A percentile compares a stretch with the other conserved stretches of the same genome.
phyloP scores from a whole-genome alignment of 2,888 invertebrate species.

The Parapristionchus giblindavisi region DNA sequence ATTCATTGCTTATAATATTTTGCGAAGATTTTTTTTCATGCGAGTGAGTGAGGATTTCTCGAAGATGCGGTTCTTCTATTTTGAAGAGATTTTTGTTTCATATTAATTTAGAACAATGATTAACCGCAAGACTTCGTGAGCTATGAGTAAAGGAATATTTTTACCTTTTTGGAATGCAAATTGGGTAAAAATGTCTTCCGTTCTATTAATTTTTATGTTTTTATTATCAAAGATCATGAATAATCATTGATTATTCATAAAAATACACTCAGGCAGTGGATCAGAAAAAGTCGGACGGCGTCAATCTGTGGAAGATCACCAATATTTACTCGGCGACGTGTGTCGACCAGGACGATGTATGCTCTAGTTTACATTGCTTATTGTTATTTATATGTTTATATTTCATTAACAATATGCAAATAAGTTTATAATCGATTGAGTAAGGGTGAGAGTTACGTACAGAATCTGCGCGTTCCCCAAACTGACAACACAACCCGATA shows the following conservation, averaged over 20 bases:
- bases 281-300: constrained; percentile 40
- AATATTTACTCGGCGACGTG: constrained; percentile 42
- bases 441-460: background rate
- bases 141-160: too few species aligned
- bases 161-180: background rate
- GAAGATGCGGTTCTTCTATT: too few species aligned
- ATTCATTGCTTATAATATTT: too few species aligned
- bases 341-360: constrained; percentile 43
- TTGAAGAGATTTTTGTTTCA: too few species aligned
- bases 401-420: too few species aligned
- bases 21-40: too few species aligned
- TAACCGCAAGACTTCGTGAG: too few species aligned
- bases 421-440: background rate
- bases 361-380: background rate
- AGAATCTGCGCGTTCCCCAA: too few species aligned
- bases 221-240: background rate
- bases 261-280: constrained; percentile 31
- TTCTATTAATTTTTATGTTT: background rate
- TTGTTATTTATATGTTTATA: background rate
- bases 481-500: too few species aligned
- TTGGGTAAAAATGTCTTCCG: background rate
- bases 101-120: too few species aligned
- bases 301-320: constrained; percentile 45
- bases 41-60: too few species aligned
- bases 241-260: background rate